Evolutionary conservation across 2,113 vertebrate species (phyloP).

Genomic region (Siphamia tubifer): DNA sequence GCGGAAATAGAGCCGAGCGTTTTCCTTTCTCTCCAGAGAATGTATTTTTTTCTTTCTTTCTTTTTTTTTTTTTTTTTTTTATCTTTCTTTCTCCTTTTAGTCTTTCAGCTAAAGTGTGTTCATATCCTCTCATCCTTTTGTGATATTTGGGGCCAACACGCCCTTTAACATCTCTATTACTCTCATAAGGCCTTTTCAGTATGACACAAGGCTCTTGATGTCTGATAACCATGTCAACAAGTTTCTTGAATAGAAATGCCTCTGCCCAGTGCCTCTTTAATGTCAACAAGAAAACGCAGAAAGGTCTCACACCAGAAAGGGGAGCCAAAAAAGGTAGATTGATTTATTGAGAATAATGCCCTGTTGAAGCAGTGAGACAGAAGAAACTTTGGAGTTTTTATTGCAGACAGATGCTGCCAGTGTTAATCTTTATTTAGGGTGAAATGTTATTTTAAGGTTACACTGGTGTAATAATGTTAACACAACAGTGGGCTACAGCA

Average conservation of each 20-base stretch:
- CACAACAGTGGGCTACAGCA: background rate
- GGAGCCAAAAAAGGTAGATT: background rate
- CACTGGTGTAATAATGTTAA: slow-evolving; percentile 6
- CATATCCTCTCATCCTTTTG: slow-evolving; percentile 67
- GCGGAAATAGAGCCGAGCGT: slow-evolving; percentile 82
- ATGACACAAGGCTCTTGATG: slow-evolving; percentile 63
- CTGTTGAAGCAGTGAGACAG: background rate
- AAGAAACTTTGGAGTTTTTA: background rate
- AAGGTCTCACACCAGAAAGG: slow-evolving; percentile 34
- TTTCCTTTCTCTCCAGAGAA: slow-evolving; percentile 38
- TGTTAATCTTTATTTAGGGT: background rate
- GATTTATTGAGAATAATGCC: background rate
- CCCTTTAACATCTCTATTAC: slow-evolving; percentile 71
- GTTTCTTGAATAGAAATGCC: slow-evolving; percentile 67
- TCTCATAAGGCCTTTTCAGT: slow-evolving; percentile 62
- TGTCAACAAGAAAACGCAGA: slow-evolving; percentile 49
- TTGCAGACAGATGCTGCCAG: background rate
- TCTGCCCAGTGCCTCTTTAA: slow-evolving; percentile 36
- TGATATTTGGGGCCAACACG: slow-evolving; percentile 64
- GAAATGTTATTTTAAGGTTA: background rate
- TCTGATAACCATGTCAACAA: slow-evolving; percentile 72
- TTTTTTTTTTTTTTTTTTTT: slow-evolving; percentile 4
- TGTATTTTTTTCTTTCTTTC: slow-evolving; percentile 42
- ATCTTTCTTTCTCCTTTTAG: slow-evolving; percentile 41
- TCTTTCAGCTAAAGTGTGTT: slow-evolving; percentile 54